Evolutionary conservation across 2,888 invertebrate genomes (phyloP), one percentile per base, ranked within the genome.

Genomic region (Pandemis heparana): DNA sequence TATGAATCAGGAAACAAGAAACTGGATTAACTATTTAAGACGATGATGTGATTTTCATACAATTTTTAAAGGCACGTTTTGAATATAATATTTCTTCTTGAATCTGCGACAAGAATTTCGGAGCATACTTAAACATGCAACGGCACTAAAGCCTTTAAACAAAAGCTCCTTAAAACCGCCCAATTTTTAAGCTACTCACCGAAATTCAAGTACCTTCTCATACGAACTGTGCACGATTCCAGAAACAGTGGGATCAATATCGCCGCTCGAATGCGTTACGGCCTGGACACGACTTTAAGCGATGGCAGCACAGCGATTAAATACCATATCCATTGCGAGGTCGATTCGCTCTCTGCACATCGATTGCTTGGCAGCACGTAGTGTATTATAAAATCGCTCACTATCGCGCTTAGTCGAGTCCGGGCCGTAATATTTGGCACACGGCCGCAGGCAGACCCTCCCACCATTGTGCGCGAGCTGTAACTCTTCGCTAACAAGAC

Each of bases 401-500:
- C n/a, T 14, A 5, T n/a, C 48, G 48, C n/a, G 0, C 43, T 12
- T 43, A 12, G 5, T 12, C 43, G 9, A 1, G 10, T 4, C 12
- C n/a, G 48, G 14, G 2, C 5, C 16, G 51, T 8, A 7, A 16
- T 7, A 9, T 85, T 89, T 85, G 89, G 86, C 89, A 89, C 86
- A 87, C 87, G 87, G 87, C 89, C 90, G 82, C 74, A 83, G 89
- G 83, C 75, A 77, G 79, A 83, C 80, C 90, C 93, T 89, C 92
- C 94, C 83, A 78, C 93, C 90, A 93, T 94, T 94, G 94, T 94
- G 80, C 85, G 78, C 79, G 78, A 89, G 88, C 84, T 89, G 92
- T 93, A 92, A 92, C 93, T 92, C 81, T 89, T 90, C 84, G 82
- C 92, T 93, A 92, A 92, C 92, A 89, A 93, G 92, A 89, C 80